Evolutionary conservation across 2,113 vertebrate species (phyloP).

Genomic region (Solea senegalensis): DNA sequence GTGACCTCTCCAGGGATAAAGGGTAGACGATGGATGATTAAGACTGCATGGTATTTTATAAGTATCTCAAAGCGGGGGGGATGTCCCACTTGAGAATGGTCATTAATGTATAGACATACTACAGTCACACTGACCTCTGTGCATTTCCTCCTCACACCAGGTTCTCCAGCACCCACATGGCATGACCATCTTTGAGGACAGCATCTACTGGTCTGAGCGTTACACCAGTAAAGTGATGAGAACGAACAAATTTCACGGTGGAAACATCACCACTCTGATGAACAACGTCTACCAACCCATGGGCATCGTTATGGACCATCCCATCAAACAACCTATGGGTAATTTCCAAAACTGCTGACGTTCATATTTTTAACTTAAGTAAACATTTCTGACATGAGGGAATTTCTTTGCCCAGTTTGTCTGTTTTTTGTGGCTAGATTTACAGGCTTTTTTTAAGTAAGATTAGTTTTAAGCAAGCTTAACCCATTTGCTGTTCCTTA

Average conservation of each 20-base stretch:
- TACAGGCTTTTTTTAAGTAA: too few relatives aligned
- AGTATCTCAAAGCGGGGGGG: too few relatives aligned
- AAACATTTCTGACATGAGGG: too few relatives aligned
- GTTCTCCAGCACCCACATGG: slow-evolving; percentile 87
- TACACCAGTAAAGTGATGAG: slow-evolving; percentile 84
- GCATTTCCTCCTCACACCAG: slow-evolving; percentile 63
- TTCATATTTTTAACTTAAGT: not conserved
- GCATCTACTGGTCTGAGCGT: slow-evolving; percentile 90
- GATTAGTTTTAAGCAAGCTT: too few relatives aligned
- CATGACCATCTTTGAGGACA: slow-evolving; percentile 91
- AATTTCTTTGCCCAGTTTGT: too few relatives aligned
- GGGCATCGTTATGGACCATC: slow-evolving; percentile 88
- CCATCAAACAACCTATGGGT: slow-evolving; percentile 88
- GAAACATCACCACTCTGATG: slow-evolving; percentile 87
- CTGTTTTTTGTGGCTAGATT: too few relatives aligned
- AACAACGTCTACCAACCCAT: slow-evolving; percentile 84
- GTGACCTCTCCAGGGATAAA: too few relatives aligned
- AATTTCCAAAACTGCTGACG: not conserved
- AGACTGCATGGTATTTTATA: too few relatives aligned
- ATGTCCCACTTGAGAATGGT: too few relatives aligned
- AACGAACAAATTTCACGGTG: slow-evolving; percentile 93
- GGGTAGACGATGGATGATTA: too few relatives aligned
- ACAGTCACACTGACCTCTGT: not conserved
- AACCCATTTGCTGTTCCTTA: too few relatives aligned
- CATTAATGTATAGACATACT: too few relatives aligned